Evolutionary conservation across 2,888 invertebrate genomes (phyloP).

Genomic region (Sinopyrophorus schimmeli): DNA sequence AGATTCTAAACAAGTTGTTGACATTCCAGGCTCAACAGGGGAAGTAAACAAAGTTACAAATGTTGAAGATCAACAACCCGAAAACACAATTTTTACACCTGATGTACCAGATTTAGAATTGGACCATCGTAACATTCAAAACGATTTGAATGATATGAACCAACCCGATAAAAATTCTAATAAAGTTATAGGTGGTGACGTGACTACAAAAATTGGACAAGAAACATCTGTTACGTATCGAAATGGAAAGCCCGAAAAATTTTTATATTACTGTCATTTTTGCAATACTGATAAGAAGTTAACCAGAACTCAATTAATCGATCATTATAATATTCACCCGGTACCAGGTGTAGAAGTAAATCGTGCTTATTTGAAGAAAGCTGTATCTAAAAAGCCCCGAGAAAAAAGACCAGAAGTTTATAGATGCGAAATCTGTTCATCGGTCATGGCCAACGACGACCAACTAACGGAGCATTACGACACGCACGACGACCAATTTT

Average conservation of each 20-base stretch:
- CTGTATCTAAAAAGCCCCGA: background rate
- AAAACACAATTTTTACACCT: too few species aligned
- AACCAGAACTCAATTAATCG: background rate
- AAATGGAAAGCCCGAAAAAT: background rate
- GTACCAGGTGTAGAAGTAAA: background rate
- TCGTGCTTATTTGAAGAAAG: background rate
- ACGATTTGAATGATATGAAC: too few species aligned
- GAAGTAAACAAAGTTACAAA: too few species aligned
- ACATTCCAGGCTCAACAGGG: too few species aligned
- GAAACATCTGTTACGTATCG: too few species aligned
- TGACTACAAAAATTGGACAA: too few species aligned
- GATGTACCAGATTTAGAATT: too few species aligned
- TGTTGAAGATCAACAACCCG: too few species aligned
- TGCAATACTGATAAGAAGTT: background rate
- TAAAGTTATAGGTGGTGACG: too few species aligned
- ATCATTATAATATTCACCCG: background rate
- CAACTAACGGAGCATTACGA: slow-evolving; percentile 1
- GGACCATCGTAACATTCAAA: too few species aligned
- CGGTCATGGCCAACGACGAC: background rate
- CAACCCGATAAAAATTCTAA: too few species aligned
- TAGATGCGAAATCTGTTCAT: slow-evolving; percentile 21
- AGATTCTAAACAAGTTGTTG: too few species aligned
- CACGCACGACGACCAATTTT: slow-evolving; percentile 7
- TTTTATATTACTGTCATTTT: slow-evolving; percentile 5
- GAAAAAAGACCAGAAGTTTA: background rate